A percentile compares a stretch with the other conserved stretches of the same genome.
Evolutionary conservation across 1,140 invertebrate species (phyloP).

Genomic region (Notospermus geniculatus): DNA sequence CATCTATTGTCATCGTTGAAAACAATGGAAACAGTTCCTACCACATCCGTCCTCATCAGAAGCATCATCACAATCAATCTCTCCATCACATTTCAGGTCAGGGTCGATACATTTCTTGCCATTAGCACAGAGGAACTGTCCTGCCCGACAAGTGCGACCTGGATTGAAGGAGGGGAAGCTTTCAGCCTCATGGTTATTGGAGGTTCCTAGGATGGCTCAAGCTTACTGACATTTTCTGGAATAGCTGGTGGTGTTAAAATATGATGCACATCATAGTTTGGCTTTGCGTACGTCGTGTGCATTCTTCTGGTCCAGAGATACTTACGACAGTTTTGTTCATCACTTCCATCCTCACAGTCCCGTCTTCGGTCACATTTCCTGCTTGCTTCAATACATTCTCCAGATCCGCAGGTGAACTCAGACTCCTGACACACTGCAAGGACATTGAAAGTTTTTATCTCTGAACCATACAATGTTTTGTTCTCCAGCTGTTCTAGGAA

Average conservation of each 20-base stretch:
- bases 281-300: too few species aligned
- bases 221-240: too few species aligned
- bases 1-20: too few species aligned
- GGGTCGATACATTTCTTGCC: conserved; percentile 1
- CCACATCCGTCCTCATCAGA: conserved; percentile 69
- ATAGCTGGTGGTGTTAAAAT: too few species aligned
- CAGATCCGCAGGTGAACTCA: conserved; percentile 87
- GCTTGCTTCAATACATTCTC: conserved; percentile 73
- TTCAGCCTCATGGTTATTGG: too few species aligned
- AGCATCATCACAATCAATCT: conserved; percentile 27
- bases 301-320: too few species aligned
- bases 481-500: too few species aligned
- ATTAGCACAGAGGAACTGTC: conserved; percentile 3
- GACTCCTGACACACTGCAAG: conserved; percentile 63
- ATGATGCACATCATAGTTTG: too few species aligned
- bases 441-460: too few species aligned
- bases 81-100: conserved; percentile 46
- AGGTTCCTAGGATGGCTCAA: too few species aligned
- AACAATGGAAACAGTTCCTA: neutral
- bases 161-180: too few species aligned
- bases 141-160: neutral
- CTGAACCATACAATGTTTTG: too few species aligned
- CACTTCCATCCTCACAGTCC: conserved; percentile 84
- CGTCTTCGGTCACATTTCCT: conserved; percentile 76
- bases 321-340: conserved; percentile 88